These are phyloP conservation scores for Tolmerus cingulatus DNA, from an alignment of 2,888 invertebrate species.

Conservation along the genomic window DNA sequence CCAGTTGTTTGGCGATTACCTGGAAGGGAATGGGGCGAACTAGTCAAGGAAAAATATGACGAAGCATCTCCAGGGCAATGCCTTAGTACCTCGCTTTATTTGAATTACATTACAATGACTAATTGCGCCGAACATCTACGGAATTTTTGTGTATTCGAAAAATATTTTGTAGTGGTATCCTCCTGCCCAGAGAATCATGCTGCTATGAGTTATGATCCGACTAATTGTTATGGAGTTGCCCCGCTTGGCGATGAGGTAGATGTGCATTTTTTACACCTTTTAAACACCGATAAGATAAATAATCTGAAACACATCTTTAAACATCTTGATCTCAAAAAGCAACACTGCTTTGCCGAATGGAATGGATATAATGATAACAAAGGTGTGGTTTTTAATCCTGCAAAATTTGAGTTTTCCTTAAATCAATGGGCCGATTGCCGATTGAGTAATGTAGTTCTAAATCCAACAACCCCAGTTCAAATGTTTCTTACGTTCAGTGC, in stretches of 20 bases:
- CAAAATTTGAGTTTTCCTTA: background rate
- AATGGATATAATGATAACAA: background rate
- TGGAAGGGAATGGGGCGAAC: constrained; percentile 60
- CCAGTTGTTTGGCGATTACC: constrained; percentile 65
- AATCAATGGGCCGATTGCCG: background rate
- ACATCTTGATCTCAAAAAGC: background rate
- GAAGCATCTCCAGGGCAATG: constrained; percentile 53
- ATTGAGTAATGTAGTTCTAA: background rate
- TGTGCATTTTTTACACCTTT: background rate
- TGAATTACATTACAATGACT: constrained; percentile 50
- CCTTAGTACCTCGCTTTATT: constrained; percentile 45
- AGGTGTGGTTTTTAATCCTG: background rate
- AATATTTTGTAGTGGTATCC: constrained; percentile 50
- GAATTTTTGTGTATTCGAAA: constrained; percentile 54
- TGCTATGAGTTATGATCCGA: constrained; percentile 54
- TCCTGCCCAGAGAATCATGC: constrained; percentile 54
- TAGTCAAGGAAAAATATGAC: constrained; percentile 51
- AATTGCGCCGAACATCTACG: constrained; percentile 52
- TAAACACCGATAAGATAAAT: constrained; percentile 2
- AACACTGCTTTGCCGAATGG: background rate
- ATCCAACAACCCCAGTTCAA: constrained; percentile 43
- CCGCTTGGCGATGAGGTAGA: background rate
- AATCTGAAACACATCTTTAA: background rate
- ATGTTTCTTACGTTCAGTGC: constrained; percentile 47
- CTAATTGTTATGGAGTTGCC: constrained; percentile 55